Conservation (phyloP, 1,140 invertebrate genomes). For the Danaus melanippus region DNA sequence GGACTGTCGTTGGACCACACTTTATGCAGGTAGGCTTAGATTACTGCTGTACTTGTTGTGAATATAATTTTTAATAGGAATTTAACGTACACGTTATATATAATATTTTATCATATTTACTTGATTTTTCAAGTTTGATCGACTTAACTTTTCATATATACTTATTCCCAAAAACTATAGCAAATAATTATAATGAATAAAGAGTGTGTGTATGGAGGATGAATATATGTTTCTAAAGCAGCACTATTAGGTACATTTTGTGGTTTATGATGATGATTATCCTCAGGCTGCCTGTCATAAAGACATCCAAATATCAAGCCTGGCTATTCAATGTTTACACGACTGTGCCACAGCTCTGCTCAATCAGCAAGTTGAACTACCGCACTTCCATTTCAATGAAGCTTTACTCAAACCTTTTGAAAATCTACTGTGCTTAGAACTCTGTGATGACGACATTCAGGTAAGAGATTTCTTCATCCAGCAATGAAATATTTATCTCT, state of each 20-base stretch:
- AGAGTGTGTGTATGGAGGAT: too few relatives aligned
- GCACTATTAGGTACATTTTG: too few relatives aligned
- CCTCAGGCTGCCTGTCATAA: conserved; percentile 90
- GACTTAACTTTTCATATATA: too few relatives aligned
- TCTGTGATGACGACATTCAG: conserved; percentile 93
- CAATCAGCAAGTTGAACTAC: conserved; percentile 90
- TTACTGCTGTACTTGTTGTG: background rate
- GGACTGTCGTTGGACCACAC: conserved; percentile 91
- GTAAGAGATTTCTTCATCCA: conserved; percentile 58
- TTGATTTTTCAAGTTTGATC: too few relatives aligned
- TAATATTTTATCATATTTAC: too few relatives aligned
- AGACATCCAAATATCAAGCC: conserved; percentile 89
- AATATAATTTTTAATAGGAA: too few relatives aligned
- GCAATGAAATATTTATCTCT: conserved; percentile 1
- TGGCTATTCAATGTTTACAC: conserved; percentile 94
- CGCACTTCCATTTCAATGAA: conserved; percentile 96
- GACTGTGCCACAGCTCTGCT: conserved; percentile 90
- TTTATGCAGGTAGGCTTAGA: conserved; percentile 86
- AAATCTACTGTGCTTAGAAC: conserved; percentile 91
- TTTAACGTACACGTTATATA: too few relatives aligned
- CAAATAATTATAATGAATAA: too few relatives aligned
- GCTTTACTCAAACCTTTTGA: conserved; percentile 95
- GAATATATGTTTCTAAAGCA: too few relatives aligned
- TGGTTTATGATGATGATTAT: background rate
- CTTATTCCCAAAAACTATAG: too few relatives aligned